These are phyloP conservation scores for Hestina assimilis DNA, from an alignment of 1,140 invertebrate genomes.

Conservation along the genomic window DNA sequence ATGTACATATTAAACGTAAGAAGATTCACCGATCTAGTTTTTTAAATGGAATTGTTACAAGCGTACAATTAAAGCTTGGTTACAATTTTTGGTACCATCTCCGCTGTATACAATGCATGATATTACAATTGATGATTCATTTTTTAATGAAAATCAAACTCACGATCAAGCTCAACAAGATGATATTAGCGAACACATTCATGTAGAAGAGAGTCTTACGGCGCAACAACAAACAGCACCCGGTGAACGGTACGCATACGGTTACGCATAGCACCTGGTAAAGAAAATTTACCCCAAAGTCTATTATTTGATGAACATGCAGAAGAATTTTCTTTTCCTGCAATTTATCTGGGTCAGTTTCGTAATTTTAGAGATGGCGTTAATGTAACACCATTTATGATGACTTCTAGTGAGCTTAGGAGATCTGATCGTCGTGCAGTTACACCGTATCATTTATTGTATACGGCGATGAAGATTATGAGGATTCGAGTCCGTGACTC, in stretches of 20 bases:
- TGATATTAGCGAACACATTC: conserved; percentile 15
- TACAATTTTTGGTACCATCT: conserved; percentile 20
- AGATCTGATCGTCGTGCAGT: conserved; percentile 20
- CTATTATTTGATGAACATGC: conserved; percentile 36
- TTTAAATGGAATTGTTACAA: conserved; percentile 22
- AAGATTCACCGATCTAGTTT: conserved; percentile 38
- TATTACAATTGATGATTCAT: conserved; percentile 17
- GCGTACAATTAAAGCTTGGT: conserved; percentile 24
- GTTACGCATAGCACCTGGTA: conserved; percentile 9
- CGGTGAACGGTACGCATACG: too few species aligned
- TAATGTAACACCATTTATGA: conserved; percentile 8
- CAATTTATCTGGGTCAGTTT: conserved; percentile 51
- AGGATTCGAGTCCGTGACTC: conserved; percentile 23
- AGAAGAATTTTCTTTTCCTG: conserved; percentile 59
- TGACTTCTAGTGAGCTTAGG: conserved; percentile 20
- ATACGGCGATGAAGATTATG: conserved; percentile 24
- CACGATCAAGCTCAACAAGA: neutral
- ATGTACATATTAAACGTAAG: conserved; percentile 41
- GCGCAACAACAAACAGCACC: conserved; percentile 30
- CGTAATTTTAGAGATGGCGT: conserved; percentile 31
- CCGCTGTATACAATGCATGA: conserved; percentile 24
- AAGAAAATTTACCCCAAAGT: conserved; percentile 17
- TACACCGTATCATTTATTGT: conserved; percentile 22
- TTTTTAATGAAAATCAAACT: conserved; percentile 5
- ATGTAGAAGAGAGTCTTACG: conserved; percentile 18